A percentile compares a stretch with the other conserved stretches of the same genome.
Evolutionary conservation across 2,797 vertebrate genomes (phyloP).

Genomic region (Masticophis lateralis): DNA sequence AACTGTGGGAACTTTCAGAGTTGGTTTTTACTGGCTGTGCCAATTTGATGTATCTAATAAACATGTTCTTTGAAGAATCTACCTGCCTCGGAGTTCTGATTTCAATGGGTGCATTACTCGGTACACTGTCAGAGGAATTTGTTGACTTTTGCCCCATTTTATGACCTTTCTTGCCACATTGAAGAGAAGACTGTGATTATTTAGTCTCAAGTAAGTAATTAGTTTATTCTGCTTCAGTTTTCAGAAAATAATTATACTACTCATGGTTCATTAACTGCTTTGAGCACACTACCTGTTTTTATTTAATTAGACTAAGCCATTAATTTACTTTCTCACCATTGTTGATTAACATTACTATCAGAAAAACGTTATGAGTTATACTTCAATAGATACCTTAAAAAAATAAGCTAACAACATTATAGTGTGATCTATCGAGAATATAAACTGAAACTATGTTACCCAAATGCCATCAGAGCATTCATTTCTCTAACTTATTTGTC

Average conservation of each 20-base stretch:
- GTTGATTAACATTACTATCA: constrained; percentile 66
- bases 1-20: too few species aligned
- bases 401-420: neutral
- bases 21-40: too few species aligned
- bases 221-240: constrained; percentile 60
- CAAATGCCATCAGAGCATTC: neutral
- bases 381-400: constrained; percentile 35
- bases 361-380: constrained; percentile 51
- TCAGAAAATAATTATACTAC: constrained; percentile 67
- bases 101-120: too few species aligned
- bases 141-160: too few species aligned
- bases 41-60: too few species aligned
- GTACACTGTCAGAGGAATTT: too few species aligned
- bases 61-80: too few species aligned
- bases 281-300: constrained; percentile 60
- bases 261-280: constrained; percentile 67
- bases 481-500: neutral
- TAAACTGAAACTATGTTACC: neutral
- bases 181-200: constrained; percentile 56
- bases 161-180: neutral
- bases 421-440: neutral
- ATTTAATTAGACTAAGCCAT: constrained; percentile 65
- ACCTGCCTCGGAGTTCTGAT: too few species aligned
- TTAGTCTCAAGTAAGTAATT: constrained; percentile 65
- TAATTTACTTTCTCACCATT: constrained; percentile 61